phyloP scores from a whole-genome alignment of 2,113 vertebrate genomes.

The Calidris pygmaea region DNA sequence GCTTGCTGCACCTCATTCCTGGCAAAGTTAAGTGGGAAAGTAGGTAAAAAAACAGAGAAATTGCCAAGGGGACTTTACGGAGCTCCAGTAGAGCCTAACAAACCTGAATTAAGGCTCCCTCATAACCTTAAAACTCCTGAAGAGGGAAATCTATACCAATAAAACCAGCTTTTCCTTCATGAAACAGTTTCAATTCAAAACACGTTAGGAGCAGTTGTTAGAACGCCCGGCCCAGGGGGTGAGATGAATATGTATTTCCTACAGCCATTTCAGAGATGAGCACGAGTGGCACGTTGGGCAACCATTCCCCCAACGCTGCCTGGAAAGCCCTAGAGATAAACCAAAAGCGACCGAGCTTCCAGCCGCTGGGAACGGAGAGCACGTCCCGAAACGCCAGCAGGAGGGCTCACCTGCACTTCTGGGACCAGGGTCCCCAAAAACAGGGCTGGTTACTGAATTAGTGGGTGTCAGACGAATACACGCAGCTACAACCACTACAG shows the following conservation, averaged over 20 bases:
- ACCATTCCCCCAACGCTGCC: fast-evolving
- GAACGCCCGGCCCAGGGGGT: neutral
- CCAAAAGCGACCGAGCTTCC: neutral
- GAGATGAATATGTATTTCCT: neutral
- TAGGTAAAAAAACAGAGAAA: neutral
- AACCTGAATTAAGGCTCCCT: neutral
- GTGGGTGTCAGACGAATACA: neutral
- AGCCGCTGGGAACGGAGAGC: fast-evolving
- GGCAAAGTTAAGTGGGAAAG: neutral
- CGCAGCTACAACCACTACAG: neutral
- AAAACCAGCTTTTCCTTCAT: neutral
- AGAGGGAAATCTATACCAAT: neutral
- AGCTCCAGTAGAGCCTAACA: neutral
- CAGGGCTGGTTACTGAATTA: neutral
- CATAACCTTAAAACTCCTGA: neutral
- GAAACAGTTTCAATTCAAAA: neutral
- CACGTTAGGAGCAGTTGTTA: fast-evolving
- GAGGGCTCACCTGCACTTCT: fast-evolving
- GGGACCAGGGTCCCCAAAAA: fast-evolving
- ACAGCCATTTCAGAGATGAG: fast-evolving
- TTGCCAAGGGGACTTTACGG: neutral
- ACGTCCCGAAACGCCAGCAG: fast-evolving
- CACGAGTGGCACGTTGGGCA: fast-evolving
- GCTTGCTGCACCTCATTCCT: neutral
- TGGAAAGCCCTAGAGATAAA: neutral